phyloP scores from a whole-genome alignment of 1,140 invertebrate genomes.

The Nasonia vitripennis region DNA sequence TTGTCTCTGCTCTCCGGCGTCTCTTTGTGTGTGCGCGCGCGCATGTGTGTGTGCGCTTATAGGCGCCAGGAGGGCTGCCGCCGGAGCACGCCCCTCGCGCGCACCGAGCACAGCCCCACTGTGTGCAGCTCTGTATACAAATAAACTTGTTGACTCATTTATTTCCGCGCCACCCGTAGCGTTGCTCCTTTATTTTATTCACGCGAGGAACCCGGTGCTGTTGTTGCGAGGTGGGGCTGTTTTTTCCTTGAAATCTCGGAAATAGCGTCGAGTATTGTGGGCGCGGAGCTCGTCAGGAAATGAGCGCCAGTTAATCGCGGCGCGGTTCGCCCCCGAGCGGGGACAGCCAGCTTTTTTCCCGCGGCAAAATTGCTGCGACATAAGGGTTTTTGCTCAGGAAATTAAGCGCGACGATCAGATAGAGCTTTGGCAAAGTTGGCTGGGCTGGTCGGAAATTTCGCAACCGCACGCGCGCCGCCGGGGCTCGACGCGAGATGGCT shows the following conservation, averaged over 20 bases:
- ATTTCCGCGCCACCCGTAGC: neutral
- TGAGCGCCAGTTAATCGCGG: too few species aligned
- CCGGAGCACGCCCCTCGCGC: neutral
- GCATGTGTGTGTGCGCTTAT: neutral
- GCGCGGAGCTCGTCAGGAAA: too few species aligned
- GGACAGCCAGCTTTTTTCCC: too few species aligned
- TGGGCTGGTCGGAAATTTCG: neutral
- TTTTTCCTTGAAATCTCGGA: neutral
- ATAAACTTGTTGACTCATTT: conserved; percentile 1
- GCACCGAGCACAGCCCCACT: neutral
- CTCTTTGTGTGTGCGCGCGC: neutral
- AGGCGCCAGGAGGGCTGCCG: neutral
- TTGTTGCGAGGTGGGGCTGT: neutral
- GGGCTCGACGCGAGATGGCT: neutral
- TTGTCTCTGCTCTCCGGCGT: neutral
- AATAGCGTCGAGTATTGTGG: too few species aligned
- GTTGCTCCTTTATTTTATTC: neutral
- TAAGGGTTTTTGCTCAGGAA: neutral
- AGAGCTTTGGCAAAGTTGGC: neutral
- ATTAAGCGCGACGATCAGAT: conserved; percentile 19
- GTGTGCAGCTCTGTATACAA: neutral
- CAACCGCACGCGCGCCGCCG: neutral
- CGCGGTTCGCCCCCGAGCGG: too few species aligned
- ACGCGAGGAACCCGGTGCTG: neutral
- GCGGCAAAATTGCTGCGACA: too few species aligned